Evolutionary conservation across 2,888 invertebrate species (phyloP).

Genomic region (Lydus trimaculatus): DNA sequence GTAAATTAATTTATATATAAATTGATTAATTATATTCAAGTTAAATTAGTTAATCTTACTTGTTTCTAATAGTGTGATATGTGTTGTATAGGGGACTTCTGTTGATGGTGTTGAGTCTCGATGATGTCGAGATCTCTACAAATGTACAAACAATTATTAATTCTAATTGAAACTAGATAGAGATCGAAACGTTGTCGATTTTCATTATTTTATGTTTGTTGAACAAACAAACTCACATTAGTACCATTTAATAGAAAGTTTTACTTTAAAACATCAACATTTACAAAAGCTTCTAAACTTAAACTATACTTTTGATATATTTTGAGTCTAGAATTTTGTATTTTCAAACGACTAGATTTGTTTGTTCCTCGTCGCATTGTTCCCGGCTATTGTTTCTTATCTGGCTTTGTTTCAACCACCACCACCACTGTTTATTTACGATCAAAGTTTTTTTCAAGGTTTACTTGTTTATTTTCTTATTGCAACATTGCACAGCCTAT

Average conservation of each 20-base stretch:
- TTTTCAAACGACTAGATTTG: background rate
- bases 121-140: conserved; percentile 60
- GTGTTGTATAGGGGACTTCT: conserved; percentile 54
- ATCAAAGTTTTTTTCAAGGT: background rate
- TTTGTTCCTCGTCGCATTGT: background rate
- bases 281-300: background rate
- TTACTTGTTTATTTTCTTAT: background rate
- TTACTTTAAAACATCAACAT: background rate
- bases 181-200: no score
- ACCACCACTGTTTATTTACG: conserved; percentile 2
- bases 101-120: conserved; percentile 55
- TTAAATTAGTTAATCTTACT: conserved; percentile 49
- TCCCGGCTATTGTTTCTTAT: background rate
- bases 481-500: background rate
- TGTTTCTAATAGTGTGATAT: conserved; percentile 59
- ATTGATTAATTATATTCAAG: no score
- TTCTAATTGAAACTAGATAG: background rate
- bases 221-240: no score
- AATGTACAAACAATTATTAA: background rate
- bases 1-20: background rate
- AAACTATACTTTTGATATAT: background rate
- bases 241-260: background rate
- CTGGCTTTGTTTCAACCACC: background rate
- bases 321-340: background rate
- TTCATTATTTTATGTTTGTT: no score